phyloP scores from a whole-genome alignment of 2,113 vertebrate genomes.

The Rousettus leschenaultii region DNA sequence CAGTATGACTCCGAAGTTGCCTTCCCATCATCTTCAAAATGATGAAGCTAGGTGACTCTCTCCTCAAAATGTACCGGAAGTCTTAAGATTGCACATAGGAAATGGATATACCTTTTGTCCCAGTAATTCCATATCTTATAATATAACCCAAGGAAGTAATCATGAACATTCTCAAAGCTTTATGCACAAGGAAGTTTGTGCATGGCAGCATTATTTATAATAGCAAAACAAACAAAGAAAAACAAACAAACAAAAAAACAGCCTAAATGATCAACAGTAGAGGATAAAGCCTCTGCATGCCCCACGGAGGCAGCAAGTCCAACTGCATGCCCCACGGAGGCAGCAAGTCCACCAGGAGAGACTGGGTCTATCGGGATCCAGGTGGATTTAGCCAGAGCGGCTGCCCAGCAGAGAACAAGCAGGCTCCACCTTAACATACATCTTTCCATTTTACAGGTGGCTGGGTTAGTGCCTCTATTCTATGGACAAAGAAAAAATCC shows the following conservation, averaged over 20 bases:
- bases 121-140: neutral
- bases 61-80: neutral
- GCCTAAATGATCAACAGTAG: too few relatives aligned
- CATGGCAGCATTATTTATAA: neutral
- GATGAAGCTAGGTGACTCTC: neutral
- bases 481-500: neutral
- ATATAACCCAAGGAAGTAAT: neutral
- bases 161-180: neutral
- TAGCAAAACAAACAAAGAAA: neutral
- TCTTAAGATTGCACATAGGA: neutral
- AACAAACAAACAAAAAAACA: neutral
- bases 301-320: rapidly evolving
- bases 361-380: rapidly evolving
- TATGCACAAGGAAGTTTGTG: neutral
- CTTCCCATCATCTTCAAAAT: neutral
- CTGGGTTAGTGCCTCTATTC: rapidly evolving
- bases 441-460: neutral
- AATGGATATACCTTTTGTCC: neutral
- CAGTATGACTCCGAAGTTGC: neutral
- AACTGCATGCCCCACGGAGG: rapidly evolving
- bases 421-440: rapidly evolving
- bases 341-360: neutral
- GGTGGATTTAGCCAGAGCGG: neutral
- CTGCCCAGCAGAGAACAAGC: neutral
- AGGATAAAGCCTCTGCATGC: neutral